A percentile compares a stretch with the other conserved stretches of the same genome.
phyloP scores from a whole-genome alignment of 2,797 vertebrate genomes.

The Odontamblyopus rebecca region DNA sequence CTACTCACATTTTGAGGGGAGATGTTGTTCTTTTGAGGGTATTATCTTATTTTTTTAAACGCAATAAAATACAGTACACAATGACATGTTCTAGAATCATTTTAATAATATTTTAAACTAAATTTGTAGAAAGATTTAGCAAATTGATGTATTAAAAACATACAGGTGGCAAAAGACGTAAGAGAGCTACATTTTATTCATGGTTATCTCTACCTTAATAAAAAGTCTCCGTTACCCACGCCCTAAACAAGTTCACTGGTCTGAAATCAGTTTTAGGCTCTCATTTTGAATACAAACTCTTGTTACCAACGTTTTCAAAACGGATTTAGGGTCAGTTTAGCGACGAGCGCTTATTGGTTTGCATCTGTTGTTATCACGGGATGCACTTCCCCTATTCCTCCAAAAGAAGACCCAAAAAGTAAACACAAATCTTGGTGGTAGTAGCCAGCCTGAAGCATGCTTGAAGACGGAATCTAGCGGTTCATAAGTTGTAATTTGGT shows the following conservation, averaged over 20 bases:
- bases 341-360: not conserved
- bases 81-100: too few species aligned
- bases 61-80: too few species aligned
- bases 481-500: not conserved
- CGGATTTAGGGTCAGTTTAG: slow-evolving; percentile 56
- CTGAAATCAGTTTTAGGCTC: slow-evolving; percentile 48
- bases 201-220: not conserved
- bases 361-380: slow-evolving; percentile 38
- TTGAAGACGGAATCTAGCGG: not conserved
- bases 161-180: not conserved
- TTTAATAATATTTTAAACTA: not conserved
- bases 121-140: not conserved
- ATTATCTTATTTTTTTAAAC: not conserved
- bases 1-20: slow-evolving; percentile 9
- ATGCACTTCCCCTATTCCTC: slow-evolving; percentile 20
- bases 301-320: slow-evolving; percentile 7
- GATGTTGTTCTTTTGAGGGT: not conserved
- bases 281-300: not conserved
- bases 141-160: not conserved
- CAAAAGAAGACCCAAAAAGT: slow-evolving; percentile 54
- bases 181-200: not conserved
- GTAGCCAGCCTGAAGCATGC: slow-evolving; percentile 24
- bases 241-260: slow-evolving; percentile 38
- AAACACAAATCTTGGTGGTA: slow-evolving; percentile 47
- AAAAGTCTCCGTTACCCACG: not conserved